Evolutionary conservation across 2,888 invertebrate genomes (phyloP), one percentile per base, ranked within the genome.

Genomic region (Bhutanitis thaidina): DNA sequence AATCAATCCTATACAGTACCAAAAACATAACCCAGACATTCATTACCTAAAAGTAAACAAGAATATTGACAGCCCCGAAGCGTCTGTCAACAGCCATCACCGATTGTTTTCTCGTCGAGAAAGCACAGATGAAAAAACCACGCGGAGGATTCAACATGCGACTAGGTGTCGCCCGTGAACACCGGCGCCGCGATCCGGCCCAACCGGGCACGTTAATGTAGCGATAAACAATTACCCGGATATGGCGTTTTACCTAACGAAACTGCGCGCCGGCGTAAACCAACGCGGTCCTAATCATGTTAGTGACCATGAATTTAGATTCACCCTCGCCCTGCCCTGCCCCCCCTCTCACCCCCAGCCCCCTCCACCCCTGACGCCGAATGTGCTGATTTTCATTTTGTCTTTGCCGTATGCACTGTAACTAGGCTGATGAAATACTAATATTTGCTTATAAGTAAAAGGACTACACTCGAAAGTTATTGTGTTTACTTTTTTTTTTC

Each of bases 261-360:
- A 64, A 67, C 67, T 62, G 62, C 67, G 62, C 58, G 54, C 58
- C 54, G 54, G 59, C 59, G 64, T 68, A 64, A 65, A 70, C 65
- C 66, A 65, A 46, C 61, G 63, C 61, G 62, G 70, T 69, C 73
- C 77, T 79, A 80, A 80, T 78, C 79, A 78, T 69, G 71, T 60
- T 57, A 59, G 63, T 67, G 65, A 71, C 75, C 78, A 76, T 77
- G 73, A 77, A 77, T 79, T 77, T 76, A 74, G 75, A 74, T 77
- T 72, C 69, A 61, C 57, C 60, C 52, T 54, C 52, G 56, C 55
- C n/a, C n/a, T 59, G 51, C 58, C n/a, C n/a, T n/a, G 30, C 35
- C 50, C 40, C 39, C 15, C 47, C 48, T n/a, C n/a, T n/a, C n/a
- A 38, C 41, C 46, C 49, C 45, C 43, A 5, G 3, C 2, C 20